phyloP scores from a whole-genome alignment of 2,888 invertebrate species.

The Gibbula magus region DNA sequence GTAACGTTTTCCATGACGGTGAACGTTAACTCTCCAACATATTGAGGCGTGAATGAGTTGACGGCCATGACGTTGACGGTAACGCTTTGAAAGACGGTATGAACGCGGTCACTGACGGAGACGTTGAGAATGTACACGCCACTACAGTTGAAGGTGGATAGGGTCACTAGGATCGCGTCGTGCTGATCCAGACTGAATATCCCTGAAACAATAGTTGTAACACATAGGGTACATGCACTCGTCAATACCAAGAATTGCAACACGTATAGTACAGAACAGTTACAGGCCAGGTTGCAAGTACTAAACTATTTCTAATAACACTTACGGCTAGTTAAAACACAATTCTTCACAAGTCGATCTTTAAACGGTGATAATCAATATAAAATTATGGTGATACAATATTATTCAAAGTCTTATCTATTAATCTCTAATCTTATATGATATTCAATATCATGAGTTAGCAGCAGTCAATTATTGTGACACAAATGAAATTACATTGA shows the following conservation, averaged over 20 bases:
- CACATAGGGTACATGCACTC: neutral
- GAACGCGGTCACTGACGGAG: slow-evolving; percentile 2
- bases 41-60: slow-evolving; percentile 16
- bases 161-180: neutral
- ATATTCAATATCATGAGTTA: too few relatives aligned
- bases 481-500: too few relatives aligned
- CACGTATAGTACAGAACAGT: neutral
- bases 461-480: too few relatives aligned
- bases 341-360: too few relatives aligned
- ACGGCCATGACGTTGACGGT: slow-evolving; percentile 15
- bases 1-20: slow-evolving; percentile 30
- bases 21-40: neutral
- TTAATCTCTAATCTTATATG: too few relatives aligned
- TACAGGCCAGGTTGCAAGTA: too few relatives aligned
- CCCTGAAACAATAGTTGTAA: neutral
- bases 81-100: neutral
- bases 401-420: too few relatives aligned
- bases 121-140: neutral
- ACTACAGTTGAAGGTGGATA: neutral
- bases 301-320: too few relatives aligned
- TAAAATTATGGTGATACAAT: too few relatives aligned
- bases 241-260: neutral
- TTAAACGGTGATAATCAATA: too few relatives aligned
- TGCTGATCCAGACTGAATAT: neutral
- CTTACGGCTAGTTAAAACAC: too few relatives aligned